Conservation (phyloP, 2,797 vertebrate species). For the Periophthalmus magnuspinnatus region DNA sequence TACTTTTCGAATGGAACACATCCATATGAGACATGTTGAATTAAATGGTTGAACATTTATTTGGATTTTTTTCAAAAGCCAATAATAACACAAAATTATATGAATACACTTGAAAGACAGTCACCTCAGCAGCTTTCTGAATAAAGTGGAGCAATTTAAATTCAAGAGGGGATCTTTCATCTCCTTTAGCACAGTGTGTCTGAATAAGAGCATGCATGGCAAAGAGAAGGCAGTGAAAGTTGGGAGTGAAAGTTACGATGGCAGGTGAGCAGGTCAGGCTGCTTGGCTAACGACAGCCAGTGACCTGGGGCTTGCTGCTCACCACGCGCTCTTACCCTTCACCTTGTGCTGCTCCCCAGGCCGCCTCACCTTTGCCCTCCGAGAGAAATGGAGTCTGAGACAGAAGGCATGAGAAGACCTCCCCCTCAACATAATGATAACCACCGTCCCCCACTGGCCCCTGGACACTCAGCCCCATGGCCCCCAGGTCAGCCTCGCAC, state of each 20-base stretch:
- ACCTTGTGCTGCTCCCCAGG: constrained; percentile 63
- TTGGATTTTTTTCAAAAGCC: too few relatives aligned
- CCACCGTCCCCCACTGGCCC: constrained; percentile 74
- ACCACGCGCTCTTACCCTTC: constrained; percentile 56
- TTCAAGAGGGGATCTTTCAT: constrained; percentile 55
- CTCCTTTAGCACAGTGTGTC: constrained; percentile 28
- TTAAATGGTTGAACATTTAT: too few relatives aligned
- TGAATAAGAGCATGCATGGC: constrained; percentile 30
- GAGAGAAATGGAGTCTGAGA: constrained; percentile 65
- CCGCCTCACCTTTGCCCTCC: constrained; percentile 76
- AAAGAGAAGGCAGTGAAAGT: constrained; percentile 39
- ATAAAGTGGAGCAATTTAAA: constrained; percentile 51
- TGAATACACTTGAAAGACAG: constrained; percentile 3
- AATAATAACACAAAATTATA: background rate
- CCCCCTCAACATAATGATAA: constrained; percentile 81
- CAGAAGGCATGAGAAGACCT: constrained; percentile 43
- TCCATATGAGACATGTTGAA: too few relatives aligned
- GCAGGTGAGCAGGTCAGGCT: constrained; percentile 64
- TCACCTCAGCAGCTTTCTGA: constrained; percentile 26
- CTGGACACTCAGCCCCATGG: constrained; percentile 76
- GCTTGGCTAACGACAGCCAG: constrained; percentile 68
- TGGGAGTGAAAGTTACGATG: constrained; percentile 60
- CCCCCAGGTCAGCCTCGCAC: constrained; percentile 82
- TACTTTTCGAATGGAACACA: too few relatives aligned
- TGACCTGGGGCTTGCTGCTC: constrained; percentile 40